These are phyloP conservation scores for Pogonocherus hispidulus DNA, from an alignment of 2,888 invertebrate genomes.

Conservation along the genomic window DNA sequence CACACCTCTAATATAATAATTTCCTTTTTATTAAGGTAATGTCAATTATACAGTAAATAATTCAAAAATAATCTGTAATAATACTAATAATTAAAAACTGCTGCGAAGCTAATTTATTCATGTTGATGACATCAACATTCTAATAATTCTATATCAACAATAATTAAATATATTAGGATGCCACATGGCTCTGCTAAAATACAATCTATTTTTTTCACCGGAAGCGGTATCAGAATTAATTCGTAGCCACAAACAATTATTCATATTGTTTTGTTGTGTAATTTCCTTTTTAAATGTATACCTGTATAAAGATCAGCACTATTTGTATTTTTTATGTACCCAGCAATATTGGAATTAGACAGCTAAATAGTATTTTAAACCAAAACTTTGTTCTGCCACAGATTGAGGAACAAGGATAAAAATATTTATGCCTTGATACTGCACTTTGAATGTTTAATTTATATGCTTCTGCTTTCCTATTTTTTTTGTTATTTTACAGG, in stretches of 20 bases:
- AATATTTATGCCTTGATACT: no score
- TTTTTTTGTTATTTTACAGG: no score
- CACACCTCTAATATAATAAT: no score
- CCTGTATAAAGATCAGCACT: not conserved
- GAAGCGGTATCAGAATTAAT: constrained; percentile 8
- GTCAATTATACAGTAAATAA: no score
- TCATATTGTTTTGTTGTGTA: constrained; percentile 10
- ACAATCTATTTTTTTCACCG: not conserved
- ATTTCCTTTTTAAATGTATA: constrained; percentile 5
- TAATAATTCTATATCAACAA: not conserved
- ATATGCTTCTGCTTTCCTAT: no score
- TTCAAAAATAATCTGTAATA: not conserved
- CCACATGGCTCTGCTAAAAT: not conserved
- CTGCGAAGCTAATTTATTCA: not conserved
- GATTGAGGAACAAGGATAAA: no score
- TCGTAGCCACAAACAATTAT: constrained; percentile 3
- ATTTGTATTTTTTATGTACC: no score
- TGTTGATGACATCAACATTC: not conserved
- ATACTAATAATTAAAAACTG: not conserved
- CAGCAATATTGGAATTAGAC: no score
- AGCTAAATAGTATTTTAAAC: no score
- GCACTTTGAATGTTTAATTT: no score
- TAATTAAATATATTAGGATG: not conserved
- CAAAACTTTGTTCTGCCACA: no score
- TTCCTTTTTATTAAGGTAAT: no score